Base-by-base conservation (phyloP, 1,140 invertebrate species). In the Argopecten irradians region DNA sequence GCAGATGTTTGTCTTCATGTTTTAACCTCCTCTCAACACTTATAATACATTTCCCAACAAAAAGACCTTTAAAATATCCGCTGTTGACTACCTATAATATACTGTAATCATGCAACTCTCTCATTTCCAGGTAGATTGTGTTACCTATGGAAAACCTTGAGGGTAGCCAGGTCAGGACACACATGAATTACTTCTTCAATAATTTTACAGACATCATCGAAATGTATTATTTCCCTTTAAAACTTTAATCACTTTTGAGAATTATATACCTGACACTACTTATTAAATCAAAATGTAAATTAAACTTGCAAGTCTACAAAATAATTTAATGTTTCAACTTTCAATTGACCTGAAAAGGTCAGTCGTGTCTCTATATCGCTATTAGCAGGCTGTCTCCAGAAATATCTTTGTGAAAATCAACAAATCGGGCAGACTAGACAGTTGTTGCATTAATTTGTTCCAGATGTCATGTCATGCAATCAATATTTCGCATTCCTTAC, bases 1-100 rank as follows among this genome's bases (percentile, higher is more conserved):
- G n/a, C n/a, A 39, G 36, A 39, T 13, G 36, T 39, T 39, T 13
- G 13, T 13, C 36, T 39, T 13, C 36, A 39, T 39, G 28, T n/a
- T n/a, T n/a, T n/a, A n/a, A 28, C n/a, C 55, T 28, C n/a, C 55
- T 71, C 8, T 16, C 8, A 71, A 71, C 55, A 71, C n/a, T n/a
- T n/a, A n/a, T n/a, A 71, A n/a, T 71, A 71, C 1, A 11, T 71
- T 11, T 71, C 55, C n/a, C 5, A 71, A 71, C n/a, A 71, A n/a
- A 71, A 71, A 71, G 55, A 71, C 28, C 43, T 71, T 71, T 71
- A 71, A 71, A 71, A 71, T 71, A 7, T n/a, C 55, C n/a, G 55
- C 55, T 71, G 55, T 71, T 28, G 8, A 16, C 7, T 71, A 71
- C 55, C 1, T 28, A 71, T 71, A 71, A 71, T 71, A 28, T 71